Conservation (phyloP, 2,888 invertebrate genomes). For the Dione vanillae region DNA sequence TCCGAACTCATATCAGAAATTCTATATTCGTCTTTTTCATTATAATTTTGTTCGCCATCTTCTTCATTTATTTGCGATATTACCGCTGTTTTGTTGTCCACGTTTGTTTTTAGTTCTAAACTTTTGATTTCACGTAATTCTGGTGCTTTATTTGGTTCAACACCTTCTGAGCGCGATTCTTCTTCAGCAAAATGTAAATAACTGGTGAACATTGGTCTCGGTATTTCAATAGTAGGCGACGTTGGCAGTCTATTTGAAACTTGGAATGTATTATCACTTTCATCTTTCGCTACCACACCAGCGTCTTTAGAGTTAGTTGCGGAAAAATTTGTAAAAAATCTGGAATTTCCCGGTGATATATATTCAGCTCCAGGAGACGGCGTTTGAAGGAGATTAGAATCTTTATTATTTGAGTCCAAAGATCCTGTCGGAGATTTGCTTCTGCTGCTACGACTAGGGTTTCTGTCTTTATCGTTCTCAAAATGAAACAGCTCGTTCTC, state of each 20-base stretch:
- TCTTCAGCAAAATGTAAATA: slow-evolving; percentile 77
- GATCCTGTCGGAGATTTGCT: slow-evolving; percentile 79
- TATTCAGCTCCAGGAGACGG: slow-evolving; percentile 76
- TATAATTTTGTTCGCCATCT: slow-evolving; percentile 55
- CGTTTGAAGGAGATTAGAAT: slow-evolving; percentile 59
- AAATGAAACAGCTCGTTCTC: slow-evolving; percentile 87
- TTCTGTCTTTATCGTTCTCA: slow-evolving; percentile 74
- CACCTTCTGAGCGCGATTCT: slow-evolving; percentile 56
- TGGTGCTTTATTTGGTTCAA: slow-evolving; percentile 42
- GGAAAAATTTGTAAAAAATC: slow-evolving; percentile 45
- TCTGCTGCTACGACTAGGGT: slow-evolving; percentile 70
- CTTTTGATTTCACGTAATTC: slow-evolving; percentile 56
- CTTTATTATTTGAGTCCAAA: slow-evolving; percentile 69
- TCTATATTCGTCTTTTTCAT: slow-evolving; percentile 68
- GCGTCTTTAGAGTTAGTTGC: slow-evolving; percentile 54
- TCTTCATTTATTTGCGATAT: slow-evolving; percentile 57
- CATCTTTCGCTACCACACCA: slow-evolving; percentile 56
- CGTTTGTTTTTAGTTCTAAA: slow-evolving; percentile 56
- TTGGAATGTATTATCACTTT: slow-evolving; percentile 49
- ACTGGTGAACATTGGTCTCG: slow-evolving; percentile 78
- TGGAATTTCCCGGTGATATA: slow-evolving; percentile 60
- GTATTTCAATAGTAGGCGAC: slow-evolving; percentile 90
- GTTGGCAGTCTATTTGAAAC: slow-evolving; percentile 58
- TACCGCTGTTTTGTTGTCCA: slow-evolving; percentile 46
- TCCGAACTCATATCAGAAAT: slow-evolving; percentile 95